Evolutionary conservation across 2,113 vertebrate species (phyloP).

Genomic region (Calyptommatus sinebrachiatus): DNA sequence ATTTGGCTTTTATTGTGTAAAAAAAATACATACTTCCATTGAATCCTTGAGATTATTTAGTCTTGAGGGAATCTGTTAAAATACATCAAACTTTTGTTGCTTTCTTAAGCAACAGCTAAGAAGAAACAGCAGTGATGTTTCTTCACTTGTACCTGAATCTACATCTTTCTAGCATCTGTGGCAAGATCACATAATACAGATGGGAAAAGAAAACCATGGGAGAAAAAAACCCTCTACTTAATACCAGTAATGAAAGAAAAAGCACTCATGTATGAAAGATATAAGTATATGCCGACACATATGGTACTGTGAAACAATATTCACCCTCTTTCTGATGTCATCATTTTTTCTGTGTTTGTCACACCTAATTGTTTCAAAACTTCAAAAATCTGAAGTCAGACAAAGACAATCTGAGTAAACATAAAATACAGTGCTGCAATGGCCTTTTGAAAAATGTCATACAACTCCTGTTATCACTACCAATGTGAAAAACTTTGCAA

Average conservation of each 20-base stretch:
- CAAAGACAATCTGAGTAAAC: no score
- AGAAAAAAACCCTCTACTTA: not conserved
- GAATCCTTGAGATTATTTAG: conserved; percentile 6
- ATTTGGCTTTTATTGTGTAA: not conserved
- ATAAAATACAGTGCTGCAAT: no score
- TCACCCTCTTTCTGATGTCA: not conserved
- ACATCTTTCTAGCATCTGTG: not conserved
- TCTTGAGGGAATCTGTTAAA: not conserved
- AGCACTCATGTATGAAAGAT: no score
- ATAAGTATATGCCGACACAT: no score
- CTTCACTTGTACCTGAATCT: not conserved
- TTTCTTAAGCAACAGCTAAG: conserved; percentile 7
- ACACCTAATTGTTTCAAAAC: no score
- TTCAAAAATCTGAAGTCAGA: no score
- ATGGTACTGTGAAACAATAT: no score
- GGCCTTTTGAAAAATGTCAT: no score
- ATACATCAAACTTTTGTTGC: not conserved
- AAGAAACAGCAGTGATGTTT: not conserved
- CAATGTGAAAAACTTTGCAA: no score
- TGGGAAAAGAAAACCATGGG: not conserved
- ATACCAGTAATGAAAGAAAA: not conserved
- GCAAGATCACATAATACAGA: not conserved
- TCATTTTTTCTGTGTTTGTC: not conserved
- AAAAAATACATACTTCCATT: conserved; percentile 1
- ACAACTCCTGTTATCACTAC: no score